Percentiles rank a stretch among this genome's conserved stretches.
phyloP scores from a whole-genome alignment of 2,113 vertebrate genomes.

The Talpa occidentalis region DNA sequence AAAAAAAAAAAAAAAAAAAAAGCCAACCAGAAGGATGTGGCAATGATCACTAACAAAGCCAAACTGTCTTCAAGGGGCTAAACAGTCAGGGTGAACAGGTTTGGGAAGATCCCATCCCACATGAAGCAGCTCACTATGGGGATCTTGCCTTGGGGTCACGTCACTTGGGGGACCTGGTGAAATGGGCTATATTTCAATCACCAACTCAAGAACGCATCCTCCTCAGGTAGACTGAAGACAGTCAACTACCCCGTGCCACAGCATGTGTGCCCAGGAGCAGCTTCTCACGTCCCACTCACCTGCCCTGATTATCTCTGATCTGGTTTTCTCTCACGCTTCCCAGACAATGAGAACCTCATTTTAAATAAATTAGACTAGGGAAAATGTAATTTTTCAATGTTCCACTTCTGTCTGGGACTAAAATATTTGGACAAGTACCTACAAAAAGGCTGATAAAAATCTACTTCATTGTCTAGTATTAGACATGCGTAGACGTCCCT shows the following conservation, averaged over 20 bases:
- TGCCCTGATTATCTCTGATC: no score
- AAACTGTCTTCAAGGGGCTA: not conserved
- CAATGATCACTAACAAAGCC: not conserved
- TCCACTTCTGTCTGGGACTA: not conserved
- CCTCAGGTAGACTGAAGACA: not conserved
- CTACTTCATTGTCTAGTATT: not conserved
- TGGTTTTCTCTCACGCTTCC: not conserved
- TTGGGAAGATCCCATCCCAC: not conserved
- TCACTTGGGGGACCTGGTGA: not conserved
- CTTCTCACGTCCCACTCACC: not conserved
- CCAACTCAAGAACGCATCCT: not conserved
- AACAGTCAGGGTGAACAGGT: not conserved
- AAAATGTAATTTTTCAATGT: not conserved
- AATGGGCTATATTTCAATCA: not conserved
- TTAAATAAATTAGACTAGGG: not conserved
- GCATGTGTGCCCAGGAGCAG: not conserved
- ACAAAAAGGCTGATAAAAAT: slow-evolving; percentile 23
- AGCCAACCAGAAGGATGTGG: not conserved
- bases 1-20: slow-evolving; percentile 24
- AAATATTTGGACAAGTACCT: slow-evolving; percentile 38
- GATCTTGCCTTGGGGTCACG: not conserved
- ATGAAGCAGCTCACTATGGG: not conserved
- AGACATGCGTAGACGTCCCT: not conserved
- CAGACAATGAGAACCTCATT: not conserved
- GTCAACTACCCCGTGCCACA: not conserved